Evolutionary conservation across 1,140 invertebrate species (phyloP), one percentile per base, ranked within the genome.

Genomic region (Pseudomyrmex cubaensis): DNA sequence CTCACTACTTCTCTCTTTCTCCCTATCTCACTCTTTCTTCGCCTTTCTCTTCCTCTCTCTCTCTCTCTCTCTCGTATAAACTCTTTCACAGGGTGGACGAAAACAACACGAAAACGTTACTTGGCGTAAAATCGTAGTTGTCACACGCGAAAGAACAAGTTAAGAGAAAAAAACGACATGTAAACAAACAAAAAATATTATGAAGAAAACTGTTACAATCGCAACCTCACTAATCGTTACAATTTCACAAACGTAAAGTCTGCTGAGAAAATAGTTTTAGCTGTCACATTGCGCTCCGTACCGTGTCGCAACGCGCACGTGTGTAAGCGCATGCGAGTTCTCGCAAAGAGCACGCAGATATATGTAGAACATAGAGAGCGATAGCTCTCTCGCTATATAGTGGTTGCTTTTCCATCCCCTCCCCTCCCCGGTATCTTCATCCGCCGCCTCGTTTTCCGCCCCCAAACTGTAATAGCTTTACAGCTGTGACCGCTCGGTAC

Each of bases 381-480:
- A 86, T 85, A 84, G 84, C 82, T 86, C 82, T 86, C 84, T 75
- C 74, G 77, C 82, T 85, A 73, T 83, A 80, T 85, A 72, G 73
- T 80, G 73, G 72, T 12, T 56, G 62, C 72, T 82, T 73, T 75
- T 69, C 84, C 78, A 86, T 17, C 72, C 52, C 20, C 46, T 56
- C 3, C 20, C 4, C 12, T 2, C 9, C 50, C 9, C 50, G 3
- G n/a, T 20, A 17, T 70, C 66, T 17, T 20, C 35, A 35, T 35
- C 52, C 56, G 54, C 54, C 62, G 22, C 77, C 69, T 44, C 88
- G 73, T 52, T 82, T 83, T 75, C 59, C 76, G 57, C 57, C 66
- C 82, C 82, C 84, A 75, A 90, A 86, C 89, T 86, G 84, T 92
- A 92, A 93, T 91, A 92, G 92, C 92, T 93, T 93, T 92, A 93